These are phyloP conservation scores for Cataglyphis hispanica DNA, from an alignment of 1,140 invertebrate genomes.

Conservation along the genomic window DNA sequence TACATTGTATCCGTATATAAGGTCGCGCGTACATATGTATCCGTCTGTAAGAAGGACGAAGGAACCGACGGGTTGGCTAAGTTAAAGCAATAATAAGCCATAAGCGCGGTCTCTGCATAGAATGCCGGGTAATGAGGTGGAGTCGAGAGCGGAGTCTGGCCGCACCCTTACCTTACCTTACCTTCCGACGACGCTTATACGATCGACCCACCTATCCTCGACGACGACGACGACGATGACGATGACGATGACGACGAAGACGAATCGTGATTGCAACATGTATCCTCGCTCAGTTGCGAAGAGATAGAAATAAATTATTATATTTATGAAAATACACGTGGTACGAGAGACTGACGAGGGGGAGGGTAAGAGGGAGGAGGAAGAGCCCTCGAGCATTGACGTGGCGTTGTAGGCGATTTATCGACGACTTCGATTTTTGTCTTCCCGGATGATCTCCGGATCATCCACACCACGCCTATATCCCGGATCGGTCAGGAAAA, in stretches of 20 bases:
- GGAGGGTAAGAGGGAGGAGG: slow-evolving; percentile 42
- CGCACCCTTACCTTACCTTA: slow-evolving; percentile 85
- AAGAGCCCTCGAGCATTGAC: slow-evolving; percentile 69
- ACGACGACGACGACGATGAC: slow-evolving; percentile 40
- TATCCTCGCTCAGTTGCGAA: slow-evolving; percentile 75
- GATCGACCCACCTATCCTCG: slow-evolving; percentile 81
- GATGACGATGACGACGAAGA: slow-evolving; percentile 54
- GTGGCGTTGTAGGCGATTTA: slow-evolving; percentile 53
- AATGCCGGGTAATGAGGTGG: slow-evolving; percentile 87
- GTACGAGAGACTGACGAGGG: slow-evolving; percentile 10
- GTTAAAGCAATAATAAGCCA: slow-evolving; percentile 85
- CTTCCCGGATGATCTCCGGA: slow-evolving; percentile 66
- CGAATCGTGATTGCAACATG: slow-evolving; percentile 70
- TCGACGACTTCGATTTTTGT: slow-evolving; percentile 70
- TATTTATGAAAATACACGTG: slow-evolving; percentile 76
- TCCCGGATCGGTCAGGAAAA: slow-evolving; percentile 64
- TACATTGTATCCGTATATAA: slow-evolving; percentile 43
- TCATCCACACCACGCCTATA: slow-evolving; percentile 70
- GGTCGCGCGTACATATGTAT: slow-evolving; percentile 51
- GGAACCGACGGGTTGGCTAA: slow-evolving; percentile 80
- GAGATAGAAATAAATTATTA: slow-evolving; percentile 78
- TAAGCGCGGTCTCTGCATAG: slow-evolving; percentile 85
- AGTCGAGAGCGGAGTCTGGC: slow-evolving; percentile 84
- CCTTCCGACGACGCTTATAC: slow-evolving; percentile 76
- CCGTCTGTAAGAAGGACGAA: slow-evolving; percentile 59